Percentiles rank a stretch among this genome's conserved stretches.
These are phyloP conservation scores for Clupea harengus DNA, from an alignment of 2,113 vertebrate species.

Conservation along the genomic window DNA sequence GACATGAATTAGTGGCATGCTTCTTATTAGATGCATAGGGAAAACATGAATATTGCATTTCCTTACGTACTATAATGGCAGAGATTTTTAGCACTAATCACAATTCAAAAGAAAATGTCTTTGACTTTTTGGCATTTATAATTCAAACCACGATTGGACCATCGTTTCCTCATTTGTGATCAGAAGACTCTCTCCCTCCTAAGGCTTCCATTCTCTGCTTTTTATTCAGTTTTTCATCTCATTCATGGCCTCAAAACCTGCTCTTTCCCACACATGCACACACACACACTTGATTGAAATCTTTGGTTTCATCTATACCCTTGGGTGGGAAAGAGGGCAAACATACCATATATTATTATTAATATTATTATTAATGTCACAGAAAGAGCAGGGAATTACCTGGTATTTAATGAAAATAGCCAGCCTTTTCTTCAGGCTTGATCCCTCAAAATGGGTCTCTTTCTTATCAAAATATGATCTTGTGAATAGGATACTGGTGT, in stretches of 20 bases:
- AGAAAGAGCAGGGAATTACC: slow-evolving; percentile 42
- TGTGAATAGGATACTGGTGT: background rate
- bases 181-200: slow-evolving; percentile 13
- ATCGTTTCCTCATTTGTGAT: slow-evolving; percentile 30
- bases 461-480: background rate
- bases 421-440: background rate
- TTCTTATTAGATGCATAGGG: background rate
- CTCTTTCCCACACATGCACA: background rate
- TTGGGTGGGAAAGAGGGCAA: slow-evolving; percentile 40
- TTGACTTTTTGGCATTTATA: slow-evolving; percentile 23
- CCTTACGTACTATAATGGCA: background rate
- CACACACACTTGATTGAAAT: slow-evolving; percentile 42
- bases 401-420: slow-evolving; percentile 48
- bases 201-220: background rate
- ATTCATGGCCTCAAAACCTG: background rate
- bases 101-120: background rate
- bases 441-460: background rate
- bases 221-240: slow-evolving; percentile 29
- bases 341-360: slow-evolving; percentile 33
- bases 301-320: slow-evolving; percentile 40
- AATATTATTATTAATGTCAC: slow-evolving; percentile 21
- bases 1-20: background rate
- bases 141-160: slow-evolving; percentile 34
- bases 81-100: background rate
- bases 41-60: slow-evolving; percentile 9